Conservation (phyloP, 2,113 vertebrate genomes). For the Mastomys coucha region DNA sequence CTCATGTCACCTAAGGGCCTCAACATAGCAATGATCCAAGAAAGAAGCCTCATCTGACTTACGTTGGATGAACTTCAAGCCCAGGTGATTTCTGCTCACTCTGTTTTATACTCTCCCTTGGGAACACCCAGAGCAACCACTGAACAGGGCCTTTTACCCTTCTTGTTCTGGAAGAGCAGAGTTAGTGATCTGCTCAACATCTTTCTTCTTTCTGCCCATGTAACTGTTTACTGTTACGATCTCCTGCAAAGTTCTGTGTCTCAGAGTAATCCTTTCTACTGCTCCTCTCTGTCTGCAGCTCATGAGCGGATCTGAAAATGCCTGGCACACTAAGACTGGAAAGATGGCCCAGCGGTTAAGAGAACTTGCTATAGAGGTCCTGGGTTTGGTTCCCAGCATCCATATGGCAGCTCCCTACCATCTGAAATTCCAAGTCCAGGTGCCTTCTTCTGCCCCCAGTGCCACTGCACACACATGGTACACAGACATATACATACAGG, state of each 20-base stretch:
- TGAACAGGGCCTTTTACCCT: too few relatives aligned
- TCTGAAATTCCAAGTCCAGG: background rate
- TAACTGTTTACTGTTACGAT: background rate
- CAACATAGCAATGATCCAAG: background rate
- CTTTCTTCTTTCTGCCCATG: background rate
- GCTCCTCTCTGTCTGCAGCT: background rate
- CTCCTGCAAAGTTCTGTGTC: background rate
- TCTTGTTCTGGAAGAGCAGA: background rate
- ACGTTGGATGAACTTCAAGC: background rate
- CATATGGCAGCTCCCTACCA: too few relatives aligned
- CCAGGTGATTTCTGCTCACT: background rate
- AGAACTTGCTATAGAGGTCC: background rate
- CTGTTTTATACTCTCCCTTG: background rate
- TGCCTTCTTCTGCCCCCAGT: background rate
- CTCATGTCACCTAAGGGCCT: background rate
- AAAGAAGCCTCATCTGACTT: background rate
- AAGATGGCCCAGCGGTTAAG: background rate
- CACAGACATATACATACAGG: background rate
- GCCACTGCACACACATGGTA: background rate
- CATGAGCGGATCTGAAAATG: background rate
- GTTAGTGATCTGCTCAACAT: background rate
- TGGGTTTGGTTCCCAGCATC: background rate
- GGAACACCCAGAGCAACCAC: background rate
- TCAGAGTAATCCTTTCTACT: constrained; percentile 6
- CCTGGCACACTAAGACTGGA: background rate